These are phyloP conservation scores for Melitaea athalia DNA, from an alignment of 2,888 invertebrate genomes.

Conservation along the genomic window DNA sequence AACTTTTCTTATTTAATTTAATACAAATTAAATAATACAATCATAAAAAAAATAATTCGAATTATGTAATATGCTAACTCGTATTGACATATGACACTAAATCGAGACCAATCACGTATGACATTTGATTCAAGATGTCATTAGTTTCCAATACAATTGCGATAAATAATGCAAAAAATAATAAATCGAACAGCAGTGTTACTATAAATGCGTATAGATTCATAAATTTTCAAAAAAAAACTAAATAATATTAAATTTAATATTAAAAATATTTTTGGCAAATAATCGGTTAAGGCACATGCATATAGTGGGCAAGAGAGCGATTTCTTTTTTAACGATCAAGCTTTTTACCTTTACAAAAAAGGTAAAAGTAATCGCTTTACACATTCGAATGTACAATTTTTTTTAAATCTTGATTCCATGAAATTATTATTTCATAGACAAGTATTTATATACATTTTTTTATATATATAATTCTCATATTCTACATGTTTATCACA, in stretches of 20 bases:
- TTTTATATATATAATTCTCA: neutral
- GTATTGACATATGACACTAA: too few species aligned
- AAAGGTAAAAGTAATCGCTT: conserved; percentile 54
- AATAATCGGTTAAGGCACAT: conserved; percentile 15
- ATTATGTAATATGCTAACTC: neutral
- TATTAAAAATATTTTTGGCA: conserved; percentile 37
- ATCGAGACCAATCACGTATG: too few species aligned
- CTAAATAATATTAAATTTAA: conserved; percentile 17
- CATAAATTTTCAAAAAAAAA: conserved; percentile 16
- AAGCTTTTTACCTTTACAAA: conserved; percentile 56
- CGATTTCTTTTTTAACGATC: conserved; percentile 46
- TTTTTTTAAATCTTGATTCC: conserved; percentile 35
- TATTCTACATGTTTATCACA: neutral
- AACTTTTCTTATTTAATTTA: conserved; percentile 13
- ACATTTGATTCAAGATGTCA: too few species aligned
- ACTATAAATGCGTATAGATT: conserved; percentile 17
- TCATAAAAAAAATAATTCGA: conserved; percentile 13
- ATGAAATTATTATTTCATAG: conserved; percentile 51
- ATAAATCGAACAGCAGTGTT: conserved; percentile 13
- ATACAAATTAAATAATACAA: conserved; percentile 20
- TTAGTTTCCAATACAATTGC: neutral
- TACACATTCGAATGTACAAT: conserved; percentile 16
- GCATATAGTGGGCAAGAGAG: conserved; percentile 33
- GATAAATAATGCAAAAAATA: conserved; percentile 4
- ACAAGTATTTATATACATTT: conserved; percentile 42